phyloP scores from a whole-genome alignment of 2,888 invertebrate genomes.

The Agrypnus murinus region DNA sequence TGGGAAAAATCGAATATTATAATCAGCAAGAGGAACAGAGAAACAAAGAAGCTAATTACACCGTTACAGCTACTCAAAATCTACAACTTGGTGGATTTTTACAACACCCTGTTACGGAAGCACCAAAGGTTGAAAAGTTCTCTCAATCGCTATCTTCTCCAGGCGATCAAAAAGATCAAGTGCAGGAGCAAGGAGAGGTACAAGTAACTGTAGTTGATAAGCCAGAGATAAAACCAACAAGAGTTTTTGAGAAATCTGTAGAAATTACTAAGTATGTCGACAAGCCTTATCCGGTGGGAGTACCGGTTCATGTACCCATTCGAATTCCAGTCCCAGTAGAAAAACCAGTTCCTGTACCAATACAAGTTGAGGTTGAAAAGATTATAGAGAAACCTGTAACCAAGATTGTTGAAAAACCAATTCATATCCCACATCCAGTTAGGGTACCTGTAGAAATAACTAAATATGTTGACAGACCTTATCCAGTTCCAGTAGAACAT shows the following conservation, averaged over 20 bases:
- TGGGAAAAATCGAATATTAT: conserved; percentile 70
- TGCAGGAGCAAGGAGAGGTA: conserved; percentile 59
- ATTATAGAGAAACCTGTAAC: conserved; percentile 66
- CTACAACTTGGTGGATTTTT: conserved; percentile 32
- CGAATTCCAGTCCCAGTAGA: conserved; percentile 71
- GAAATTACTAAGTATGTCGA: conserved; percentile 71
- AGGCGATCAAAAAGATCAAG: conserved; percentile 60
- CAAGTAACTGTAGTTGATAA: conserved; percentile 61
- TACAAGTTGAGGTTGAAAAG: conserved; percentile 60
- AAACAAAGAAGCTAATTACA: conserved; percentile 16
- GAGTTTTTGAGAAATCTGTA: conserved; percentile 61
- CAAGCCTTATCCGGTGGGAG: conserved; percentile 67
- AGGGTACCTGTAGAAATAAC: conserved; percentile 73
- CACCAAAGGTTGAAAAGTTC: not conserved
- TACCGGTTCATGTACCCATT: conserved; percentile 64
- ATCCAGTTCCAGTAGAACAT: conserved; percentile 67
- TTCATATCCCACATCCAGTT: conserved; percentile 61
- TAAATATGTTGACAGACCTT: conserved; percentile 72
- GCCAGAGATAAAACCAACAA: conserved; percentile 62
- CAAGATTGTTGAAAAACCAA: conserved; percentile 72
- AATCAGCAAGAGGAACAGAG: conserved; percentile 1
- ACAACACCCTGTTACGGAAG: conserved; percentile 19
- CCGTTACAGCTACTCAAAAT: conserved; percentile 26
- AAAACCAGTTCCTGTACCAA: conserved; percentile 45
- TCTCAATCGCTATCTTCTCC: conserved; percentile 1